Evolutionary conservation across 2,113 vertebrate genomes (phyloP).

Genomic region (Probosciger aterrimus): DNA sequence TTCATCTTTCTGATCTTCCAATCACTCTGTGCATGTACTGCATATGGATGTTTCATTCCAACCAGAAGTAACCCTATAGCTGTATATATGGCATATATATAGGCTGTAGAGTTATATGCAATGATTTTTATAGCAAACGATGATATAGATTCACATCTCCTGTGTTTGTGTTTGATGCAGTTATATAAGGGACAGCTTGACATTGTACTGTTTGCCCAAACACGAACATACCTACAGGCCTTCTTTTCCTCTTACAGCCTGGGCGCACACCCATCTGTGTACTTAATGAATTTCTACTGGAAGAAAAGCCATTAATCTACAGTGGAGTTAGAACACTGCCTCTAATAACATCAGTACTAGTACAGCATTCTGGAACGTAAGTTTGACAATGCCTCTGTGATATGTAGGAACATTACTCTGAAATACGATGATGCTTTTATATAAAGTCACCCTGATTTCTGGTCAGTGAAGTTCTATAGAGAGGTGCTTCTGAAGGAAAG

Average conservation of each 20-base stretch:
- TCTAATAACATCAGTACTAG: background rate
- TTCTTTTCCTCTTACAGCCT: background rate
- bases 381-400: background rate
- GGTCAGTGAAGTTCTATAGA: background rate
- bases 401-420: background rate
- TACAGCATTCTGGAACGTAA: background rate
- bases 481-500: background rate
- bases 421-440: background rate
- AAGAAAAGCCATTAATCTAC: background rate
- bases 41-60: background rate
- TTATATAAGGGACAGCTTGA: background rate
- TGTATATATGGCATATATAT: background rate
- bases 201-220: background rate
- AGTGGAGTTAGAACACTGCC: background rate
- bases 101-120: background rate
- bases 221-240: background rate
- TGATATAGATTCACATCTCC: too few relatives aligned
- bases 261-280: rapidly evolving
- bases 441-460: background rate
- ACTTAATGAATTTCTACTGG: background rate
- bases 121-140: background rate
- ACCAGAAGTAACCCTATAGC: too few relatives aligned
- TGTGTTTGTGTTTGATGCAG: background rate
- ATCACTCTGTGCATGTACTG: background rate
- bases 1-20: background rate